These are phyloP conservation scores for Aproaerema taeniolella DNA, from an alignment of 2,888 invertebrate genomes.

Conservation along the genomic window DNA sequence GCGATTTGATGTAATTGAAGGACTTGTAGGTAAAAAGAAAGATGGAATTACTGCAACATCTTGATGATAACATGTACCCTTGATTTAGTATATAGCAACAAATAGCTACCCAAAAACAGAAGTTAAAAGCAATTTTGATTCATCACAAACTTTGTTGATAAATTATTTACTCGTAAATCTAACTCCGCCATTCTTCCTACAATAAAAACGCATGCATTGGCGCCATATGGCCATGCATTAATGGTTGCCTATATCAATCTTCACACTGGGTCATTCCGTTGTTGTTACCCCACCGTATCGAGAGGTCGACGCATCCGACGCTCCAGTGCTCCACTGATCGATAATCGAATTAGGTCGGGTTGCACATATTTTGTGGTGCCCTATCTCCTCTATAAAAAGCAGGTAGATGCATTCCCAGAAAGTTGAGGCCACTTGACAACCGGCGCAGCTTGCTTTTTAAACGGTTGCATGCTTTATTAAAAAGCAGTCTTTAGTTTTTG, in stretches of 20 bases:
- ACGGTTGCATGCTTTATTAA: conserved; percentile 43
- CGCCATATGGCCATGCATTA: conserved; percentile 44
- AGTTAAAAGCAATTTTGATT: too few species aligned
- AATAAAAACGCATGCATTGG: too few species aligned
- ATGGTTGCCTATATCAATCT: conserved; percentile 40
- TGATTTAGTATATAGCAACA: too few species aligned
- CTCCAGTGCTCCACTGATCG: conserved; percentile 37
- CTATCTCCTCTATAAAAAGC: conserved; percentile 61
- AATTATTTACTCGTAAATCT: too few species aligned
- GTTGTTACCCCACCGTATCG: conserved; percentile 46
- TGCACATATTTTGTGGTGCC: conserved; percentile 50
- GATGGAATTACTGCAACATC: too few species aligned
- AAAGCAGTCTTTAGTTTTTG: conserved; percentile 38
- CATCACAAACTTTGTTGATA: too few species aligned
- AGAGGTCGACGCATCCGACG: conserved; percentile 41
- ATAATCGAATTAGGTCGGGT: conserved; percentile 51
- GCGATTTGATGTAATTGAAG: too few species aligned
- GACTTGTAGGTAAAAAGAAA: too few species aligned
- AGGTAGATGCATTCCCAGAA: conserved; percentile 71
- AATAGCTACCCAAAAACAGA: too few species aligned
- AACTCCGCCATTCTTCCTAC: too few species aligned
- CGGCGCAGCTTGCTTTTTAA: conserved; percentile 27
- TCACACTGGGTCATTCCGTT: conserved; percentile 50
- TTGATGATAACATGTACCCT: too few species aligned
- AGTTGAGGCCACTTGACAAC: conserved; percentile 44